These are phyloP conservation scores for Drosophila albomicans DNA, from an alignment of 1,140 invertebrate genomes.

Conservation along the genomic window DNA sequence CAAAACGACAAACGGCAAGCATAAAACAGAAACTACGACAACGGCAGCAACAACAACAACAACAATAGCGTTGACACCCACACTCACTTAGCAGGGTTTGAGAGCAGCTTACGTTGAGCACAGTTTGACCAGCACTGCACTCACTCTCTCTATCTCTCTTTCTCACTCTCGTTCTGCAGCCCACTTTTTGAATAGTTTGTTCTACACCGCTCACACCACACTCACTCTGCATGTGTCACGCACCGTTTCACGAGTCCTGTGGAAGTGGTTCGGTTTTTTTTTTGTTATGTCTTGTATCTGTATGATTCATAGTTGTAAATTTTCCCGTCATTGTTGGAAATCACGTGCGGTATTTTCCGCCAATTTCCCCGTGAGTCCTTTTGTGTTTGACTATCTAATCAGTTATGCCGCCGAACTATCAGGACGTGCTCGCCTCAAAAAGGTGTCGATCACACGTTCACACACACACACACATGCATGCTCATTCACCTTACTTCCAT, in stretches of 20 bases:
- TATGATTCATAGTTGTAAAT: conserved; percentile 68
- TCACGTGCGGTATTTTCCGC: conserved; percentile 81
- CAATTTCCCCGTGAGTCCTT: conserved; percentile 48
- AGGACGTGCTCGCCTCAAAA: conserved; percentile 65
- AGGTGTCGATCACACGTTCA: conserved; percentile 51
- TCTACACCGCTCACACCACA: conserved; percentile 3
- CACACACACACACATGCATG: conserved; percentile 50
- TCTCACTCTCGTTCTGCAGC: conserved; percentile 3
- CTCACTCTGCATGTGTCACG: conserved; percentile 43
- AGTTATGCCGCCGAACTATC: conserved; percentile 50
- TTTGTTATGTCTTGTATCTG: conserved; percentile 14
- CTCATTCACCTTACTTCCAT: conserved; percentile 72
- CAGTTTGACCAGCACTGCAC: conserved; percentile 53
- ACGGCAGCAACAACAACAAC: neutral
- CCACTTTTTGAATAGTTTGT: neutral
- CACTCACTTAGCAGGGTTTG: conserved; percentile 33
- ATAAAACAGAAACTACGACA: conserved; percentile 19
- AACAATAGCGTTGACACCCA: conserved; percentile 43
- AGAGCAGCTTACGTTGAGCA: conserved; percentile 42
- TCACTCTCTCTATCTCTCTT: conserved; percentile 3
- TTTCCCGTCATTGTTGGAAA: conserved; percentile 77
- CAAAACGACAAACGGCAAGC: conserved; percentile 60
- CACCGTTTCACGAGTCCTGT: conserved; percentile 45
- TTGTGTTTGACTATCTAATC: conserved; percentile 48
- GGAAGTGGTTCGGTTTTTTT: conserved; percentile 19